phyloP scores from a whole-genome alignment of 92 coral and sea anemone species.

The Epizoanthus stellaris region DNA sequence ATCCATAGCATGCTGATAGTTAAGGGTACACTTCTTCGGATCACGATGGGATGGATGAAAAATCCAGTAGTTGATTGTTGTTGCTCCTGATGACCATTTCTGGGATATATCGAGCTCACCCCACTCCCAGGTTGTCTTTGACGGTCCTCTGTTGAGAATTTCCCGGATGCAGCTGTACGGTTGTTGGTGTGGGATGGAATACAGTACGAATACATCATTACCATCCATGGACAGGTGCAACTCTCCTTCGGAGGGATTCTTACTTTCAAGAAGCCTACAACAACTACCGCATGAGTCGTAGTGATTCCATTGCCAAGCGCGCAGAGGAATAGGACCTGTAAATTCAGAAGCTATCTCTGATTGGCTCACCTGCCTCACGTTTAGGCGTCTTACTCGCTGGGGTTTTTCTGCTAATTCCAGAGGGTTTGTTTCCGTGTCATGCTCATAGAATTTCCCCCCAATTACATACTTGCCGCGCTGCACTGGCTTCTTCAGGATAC shows the following conservation, averaged over 20 bases:
- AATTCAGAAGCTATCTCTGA: background rate
- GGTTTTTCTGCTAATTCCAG: background rate
- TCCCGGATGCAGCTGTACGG: background rate
- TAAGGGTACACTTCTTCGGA: conserved; percentile 57
- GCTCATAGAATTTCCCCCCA: conserved; percentile 50
- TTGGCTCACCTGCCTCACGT: background rate
- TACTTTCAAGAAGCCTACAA: conserved; percentile 42
- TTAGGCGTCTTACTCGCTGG: background rate
- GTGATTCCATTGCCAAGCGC: conserved; percentile 63
- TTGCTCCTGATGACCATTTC: background rate
- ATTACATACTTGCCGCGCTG: conserved; percentile 39
- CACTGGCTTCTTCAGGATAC: conserved; percentile 40
- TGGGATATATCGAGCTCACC: background rate
- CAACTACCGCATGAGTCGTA: conserved; percentile 38
- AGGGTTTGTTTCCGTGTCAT: conserved; percentile 40
- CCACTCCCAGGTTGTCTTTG: background rate
- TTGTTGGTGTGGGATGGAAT: conserved; percentile 24
- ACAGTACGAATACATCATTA: background rate
- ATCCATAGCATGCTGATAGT: conserved; percentile 49
- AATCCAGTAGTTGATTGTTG: conserved; percentile 43
- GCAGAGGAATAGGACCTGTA: background rate
- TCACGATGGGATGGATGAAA: conserved; percentile 66
- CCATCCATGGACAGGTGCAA: background rate
- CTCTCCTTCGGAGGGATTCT: conserved; percentile 16
- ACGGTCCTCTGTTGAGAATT: background rate